Percentiles rank a stretch among this genome's conserved stretches.
These are phyloP conservation scores for Loris lydekkerianus DNA, from an alignment of 2,797 vertebrate genomes.

Conservation along the genomic window DNA sequence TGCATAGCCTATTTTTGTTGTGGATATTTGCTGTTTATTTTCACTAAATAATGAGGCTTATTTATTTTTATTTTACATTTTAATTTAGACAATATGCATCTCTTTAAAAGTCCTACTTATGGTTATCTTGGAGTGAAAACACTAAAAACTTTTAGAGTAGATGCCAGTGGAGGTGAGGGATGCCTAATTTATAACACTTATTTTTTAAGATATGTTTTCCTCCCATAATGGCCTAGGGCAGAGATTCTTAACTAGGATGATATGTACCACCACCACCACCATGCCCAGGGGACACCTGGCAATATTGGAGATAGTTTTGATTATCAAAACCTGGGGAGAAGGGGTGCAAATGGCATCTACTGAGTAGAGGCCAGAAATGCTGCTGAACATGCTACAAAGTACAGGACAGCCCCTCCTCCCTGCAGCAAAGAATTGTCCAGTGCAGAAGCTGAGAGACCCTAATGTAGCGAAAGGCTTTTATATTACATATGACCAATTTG, in stretches of 20 bases:
- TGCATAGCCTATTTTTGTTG: background rate
- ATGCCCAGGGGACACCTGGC: too few species aligned
- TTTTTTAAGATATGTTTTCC: background rate
- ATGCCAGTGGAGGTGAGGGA: background rate
- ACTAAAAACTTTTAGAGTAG: background rate
- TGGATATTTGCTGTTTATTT: background rate
- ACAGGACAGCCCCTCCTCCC: background rate
- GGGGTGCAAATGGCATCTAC: background rate
- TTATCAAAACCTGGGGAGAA: background rate
- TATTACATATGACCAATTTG: background rate
- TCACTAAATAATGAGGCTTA: background rate
- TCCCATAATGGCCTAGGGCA: background rate
- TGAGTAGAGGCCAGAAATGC: background rate
- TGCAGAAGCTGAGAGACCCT: background rate
- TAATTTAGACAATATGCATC: background rate
- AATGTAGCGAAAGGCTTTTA: background rate
- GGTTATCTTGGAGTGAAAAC: slow-evolving; percentile 2
- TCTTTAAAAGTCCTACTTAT: background rate
- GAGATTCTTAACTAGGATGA: background rate
- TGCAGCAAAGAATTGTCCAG: background rate
- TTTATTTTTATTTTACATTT: background rate
- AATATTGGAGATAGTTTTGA: background rate
- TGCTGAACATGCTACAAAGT: background rate
- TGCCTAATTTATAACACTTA: background rate
- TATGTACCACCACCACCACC: background rate